A percentile compares a stretch with the other conserved stretches of the same genome.
phyloP scores from a whole-genome alignment of 64 coral and sea anemone genomes.

The Actinia equina region DNA sequence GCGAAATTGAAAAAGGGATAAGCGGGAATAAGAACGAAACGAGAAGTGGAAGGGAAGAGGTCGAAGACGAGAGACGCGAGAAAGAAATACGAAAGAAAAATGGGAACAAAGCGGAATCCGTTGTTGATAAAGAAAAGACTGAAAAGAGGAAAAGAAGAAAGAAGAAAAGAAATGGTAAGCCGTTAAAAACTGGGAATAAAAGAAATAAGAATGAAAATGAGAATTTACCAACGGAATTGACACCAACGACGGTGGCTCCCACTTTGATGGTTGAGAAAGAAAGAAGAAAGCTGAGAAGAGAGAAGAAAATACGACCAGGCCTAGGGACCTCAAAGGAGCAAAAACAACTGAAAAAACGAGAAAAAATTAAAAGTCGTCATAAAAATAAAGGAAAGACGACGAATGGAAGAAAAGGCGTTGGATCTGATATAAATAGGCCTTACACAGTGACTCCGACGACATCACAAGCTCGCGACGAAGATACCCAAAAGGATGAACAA shows the following conservation, averaged over 20 bases:
- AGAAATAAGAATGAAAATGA: neutral
- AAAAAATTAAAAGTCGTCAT: neutral
- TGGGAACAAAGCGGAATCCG: neutral
- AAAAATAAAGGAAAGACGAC: neutral
- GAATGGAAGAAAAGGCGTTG: neutral
- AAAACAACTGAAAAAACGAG: neutral
- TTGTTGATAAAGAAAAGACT: neutral
- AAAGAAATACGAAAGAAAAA: neutral
- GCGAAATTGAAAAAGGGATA: neutral
- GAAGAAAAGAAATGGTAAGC: conserved; percentile 3
- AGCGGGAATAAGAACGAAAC: neutral
- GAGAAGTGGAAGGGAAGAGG: neutral
- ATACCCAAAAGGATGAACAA: neutral
- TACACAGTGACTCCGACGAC: neutral
- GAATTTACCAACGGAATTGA: neutral
- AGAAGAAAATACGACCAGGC: neutral
- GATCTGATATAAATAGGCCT: neutral
- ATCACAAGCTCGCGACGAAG: neutral
- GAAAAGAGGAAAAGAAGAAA: conserved; percentile 24
- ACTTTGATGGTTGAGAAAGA: neutral
- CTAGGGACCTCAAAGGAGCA: neutral
- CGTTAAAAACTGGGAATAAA: neutral
- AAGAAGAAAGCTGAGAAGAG: neutral
- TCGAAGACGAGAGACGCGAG: neutral
- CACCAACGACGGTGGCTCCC: neutral